A percentile compares a stretch with the other conserved stretches of the same genome.
phyloP scores from a whole-genome alignment of 2,113 vertebrate genomes.

The Nasalis larvatus region DNA sequence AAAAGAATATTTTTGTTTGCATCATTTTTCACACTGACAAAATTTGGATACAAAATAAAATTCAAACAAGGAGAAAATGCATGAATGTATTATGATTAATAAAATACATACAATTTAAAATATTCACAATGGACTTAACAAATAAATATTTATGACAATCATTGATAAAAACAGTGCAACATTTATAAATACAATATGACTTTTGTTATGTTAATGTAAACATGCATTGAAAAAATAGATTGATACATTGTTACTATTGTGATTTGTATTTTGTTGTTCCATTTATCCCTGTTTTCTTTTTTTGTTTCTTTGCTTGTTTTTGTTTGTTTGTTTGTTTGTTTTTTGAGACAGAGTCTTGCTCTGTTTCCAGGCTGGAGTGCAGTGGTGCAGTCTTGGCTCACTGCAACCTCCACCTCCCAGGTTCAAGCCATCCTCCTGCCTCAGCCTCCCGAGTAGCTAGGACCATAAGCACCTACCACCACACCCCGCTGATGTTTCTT shows the following conservation, averaged over 20 bases:
- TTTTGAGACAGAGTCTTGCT: too few relatives aligned
- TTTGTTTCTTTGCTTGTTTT: too few relatives aligned
- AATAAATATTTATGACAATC: background rate
- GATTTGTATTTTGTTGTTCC: background rate
- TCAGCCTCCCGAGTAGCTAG: too few relatives aligned
- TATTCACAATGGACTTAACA: background rate
- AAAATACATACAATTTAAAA: background rate
- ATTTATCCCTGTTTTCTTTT: background rate
- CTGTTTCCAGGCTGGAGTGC: too few relatives aligned
- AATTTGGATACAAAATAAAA: background rate
- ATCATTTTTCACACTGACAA: background rate
- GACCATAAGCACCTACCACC: too few relatives aligned
- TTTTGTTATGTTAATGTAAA: conserved; percentile 21
- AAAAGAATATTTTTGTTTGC: background rate
- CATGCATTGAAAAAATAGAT: background rate
- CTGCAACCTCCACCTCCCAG: too few relatives aligned
- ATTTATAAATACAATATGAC: background rate
- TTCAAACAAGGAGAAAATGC: background rate
- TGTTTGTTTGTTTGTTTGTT: too few relatives aligned
- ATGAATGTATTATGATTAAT: background rate
- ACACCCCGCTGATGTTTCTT: too few relatives aligned
- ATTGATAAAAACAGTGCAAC: background rate
- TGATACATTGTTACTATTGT: background rate
- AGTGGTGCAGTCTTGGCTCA: too few relatives aligned
- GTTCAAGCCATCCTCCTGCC: too few relatives aligned